A percentile compares a stretch with the other conserved stretches of the same genome.
Evolutionary conservation across 2,888 invertebrate genomes (phyloP).

Genomic region (Tethea ocularis): DNA sequence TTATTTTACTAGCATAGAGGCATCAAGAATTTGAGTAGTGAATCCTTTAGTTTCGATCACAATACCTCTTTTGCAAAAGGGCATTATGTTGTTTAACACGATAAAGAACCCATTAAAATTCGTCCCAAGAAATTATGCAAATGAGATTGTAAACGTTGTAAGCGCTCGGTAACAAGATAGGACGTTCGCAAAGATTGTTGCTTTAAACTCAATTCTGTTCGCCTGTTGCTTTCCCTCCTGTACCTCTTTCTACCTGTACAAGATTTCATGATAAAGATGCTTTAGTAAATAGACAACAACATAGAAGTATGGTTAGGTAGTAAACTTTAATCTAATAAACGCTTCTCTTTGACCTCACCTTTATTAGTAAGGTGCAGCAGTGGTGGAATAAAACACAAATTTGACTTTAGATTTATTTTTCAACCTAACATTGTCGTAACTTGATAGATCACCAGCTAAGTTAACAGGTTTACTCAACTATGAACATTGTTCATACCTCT

Average conservation of each 20-base stretch:
- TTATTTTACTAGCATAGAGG: too few species aligned
- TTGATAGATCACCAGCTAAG: constrained; percentile 79
- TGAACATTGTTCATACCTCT: constrained; percentile 82
- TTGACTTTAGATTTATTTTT: constrained; percentile 77
- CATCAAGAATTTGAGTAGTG: constrained; percentile 27
- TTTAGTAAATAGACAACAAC: constrained; percentile 20
- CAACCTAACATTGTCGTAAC: constrained; percentile 82
- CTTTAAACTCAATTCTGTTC: constrained; percentile 65
- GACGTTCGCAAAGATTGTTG: constrained; percentile 68
- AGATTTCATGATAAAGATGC: constrained; percentile 24
- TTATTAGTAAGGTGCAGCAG: neutral
- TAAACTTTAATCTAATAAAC: neutral
- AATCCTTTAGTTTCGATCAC: constrained; percentile 40
- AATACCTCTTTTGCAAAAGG: constrained; percentile 40
- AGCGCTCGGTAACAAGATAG: constrained; percentile 67
- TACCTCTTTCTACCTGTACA: constrained; percentile 35
- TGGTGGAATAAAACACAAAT: constrained; percentile 59
- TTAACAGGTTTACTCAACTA: constrained; percentile 80
- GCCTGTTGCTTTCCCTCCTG: constrained; percentile 59
- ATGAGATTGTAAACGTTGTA: constrained; percentile 73
- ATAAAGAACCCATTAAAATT: constrained; percentile 73
- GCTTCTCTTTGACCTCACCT: neutral
- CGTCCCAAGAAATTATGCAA: constrained; percentile 75
- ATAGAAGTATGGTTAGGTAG: neutral
- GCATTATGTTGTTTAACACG: constrained; percentile 69